Evolutionary conservation across 2,888 invertebrate genomes (phyloP).

Genomic region (Spisula subtruncata): DNA sequence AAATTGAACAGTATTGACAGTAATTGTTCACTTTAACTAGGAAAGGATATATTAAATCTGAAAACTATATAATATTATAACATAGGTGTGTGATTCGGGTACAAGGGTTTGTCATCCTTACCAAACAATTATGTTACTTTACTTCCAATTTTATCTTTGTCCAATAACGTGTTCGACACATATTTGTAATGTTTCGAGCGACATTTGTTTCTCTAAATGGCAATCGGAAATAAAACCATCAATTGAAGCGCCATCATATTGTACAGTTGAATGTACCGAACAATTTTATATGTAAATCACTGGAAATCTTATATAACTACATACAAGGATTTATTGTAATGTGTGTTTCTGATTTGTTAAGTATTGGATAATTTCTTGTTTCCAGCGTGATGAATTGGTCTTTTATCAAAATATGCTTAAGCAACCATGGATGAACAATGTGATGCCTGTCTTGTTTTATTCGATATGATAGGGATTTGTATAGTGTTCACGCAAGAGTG

Average conservation of each 20-base stretch:
- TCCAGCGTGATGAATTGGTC: neutral
- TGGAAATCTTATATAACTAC: neutral
- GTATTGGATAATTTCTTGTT: neutral
- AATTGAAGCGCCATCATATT: neutral
- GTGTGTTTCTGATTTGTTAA: neutral
- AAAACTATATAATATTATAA: too few relatives aligned
- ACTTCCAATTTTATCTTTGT: neutral
- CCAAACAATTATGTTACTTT: too few relatives aligned
- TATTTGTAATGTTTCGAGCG: neutral
- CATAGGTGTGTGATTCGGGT: too few relatives aligned
- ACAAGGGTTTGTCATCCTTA: too few relatives aligned
- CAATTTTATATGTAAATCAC: constrained; percentile 1
- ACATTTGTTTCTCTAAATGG: neutral
- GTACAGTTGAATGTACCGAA: neutral
- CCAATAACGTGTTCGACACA: too few relatives aligned
- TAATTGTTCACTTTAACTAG: too few relatives aligned
- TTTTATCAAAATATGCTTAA: neutral
- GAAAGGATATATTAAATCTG: too few relatives aligned
- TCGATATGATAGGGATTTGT: too few relatives aligned
- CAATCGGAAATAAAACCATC: neutral
- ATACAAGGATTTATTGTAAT: neutral
- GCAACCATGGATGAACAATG: neutral
- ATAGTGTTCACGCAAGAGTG: too few relatives aligned
- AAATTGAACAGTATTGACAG: too few relatives aligned
- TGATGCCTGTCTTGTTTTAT: too few relatives aligned